Evolutionary conservation across 2,113 vertebrate species (phyloP), one percentile per base, ranked within the genome.

Genomic region (Elgaria multicarinata): DNA sequence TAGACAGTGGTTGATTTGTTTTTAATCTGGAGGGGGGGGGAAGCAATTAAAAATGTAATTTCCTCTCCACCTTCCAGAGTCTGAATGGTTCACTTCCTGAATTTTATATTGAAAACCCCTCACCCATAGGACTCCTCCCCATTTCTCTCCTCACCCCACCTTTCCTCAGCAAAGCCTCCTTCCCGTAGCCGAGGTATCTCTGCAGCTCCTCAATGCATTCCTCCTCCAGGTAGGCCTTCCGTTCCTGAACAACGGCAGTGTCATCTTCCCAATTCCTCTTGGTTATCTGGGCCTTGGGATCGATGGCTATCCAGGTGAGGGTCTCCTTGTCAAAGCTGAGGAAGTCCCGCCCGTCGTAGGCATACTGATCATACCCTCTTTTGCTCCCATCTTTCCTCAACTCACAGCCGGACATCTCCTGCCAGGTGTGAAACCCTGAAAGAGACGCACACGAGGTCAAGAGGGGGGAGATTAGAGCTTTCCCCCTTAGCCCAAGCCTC

Each of bases 331-430:
- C 89, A 18, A 93, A 83, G 26, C 2, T 55, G 22, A 89, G 1
- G 18, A 80, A 83, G 46, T 90, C 91, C 24, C 12, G n/a, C 53
- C 92, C 91, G 6, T 93, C 89, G 62, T 92, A 93, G 44, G 77
- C 86, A 0, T 39, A 26, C 78, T 87, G 86, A 0, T 0, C 0
- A 14, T 44, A 0, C 1, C 0, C 64, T 82, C 82, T 62, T 2
- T 90, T 77, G 46, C 31, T 79, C 76, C 85, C 87, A 53, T 89
- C 87, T 67, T 69, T 44, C 39, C 71, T 44, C 89, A 82, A 58
- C 44, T 90, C 92, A 85, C 92, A 93, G 87, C 92, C 92, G 42
- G 66, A 75, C 84, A 85, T 74, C 26, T 0, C 0, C 90, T 93
- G 92, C 13, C 66, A 0, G 2, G 28, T 53, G 46, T 93, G 92